A percentile compares a stretch with the other conserved stretches of the same genome.
Evolutionary conservation across 2,888 invertebrate genomes (phyloP).

Genomic region (Sipha maydis): DNA sequence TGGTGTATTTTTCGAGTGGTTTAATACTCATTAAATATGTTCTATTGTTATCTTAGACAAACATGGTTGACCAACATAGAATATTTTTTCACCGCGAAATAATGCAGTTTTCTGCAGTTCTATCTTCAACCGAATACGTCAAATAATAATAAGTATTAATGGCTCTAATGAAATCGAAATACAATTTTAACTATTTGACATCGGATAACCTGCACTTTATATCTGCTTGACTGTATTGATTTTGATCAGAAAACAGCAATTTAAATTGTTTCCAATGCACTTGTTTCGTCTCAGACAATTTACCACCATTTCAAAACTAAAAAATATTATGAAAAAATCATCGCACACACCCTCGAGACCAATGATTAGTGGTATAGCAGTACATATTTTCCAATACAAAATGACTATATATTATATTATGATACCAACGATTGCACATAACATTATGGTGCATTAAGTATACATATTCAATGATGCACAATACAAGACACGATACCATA

Average conservation of each 20-base stretch:
- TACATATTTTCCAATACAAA: too few species aligned
- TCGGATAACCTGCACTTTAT: not conserved
- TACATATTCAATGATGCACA: too few species aligned
- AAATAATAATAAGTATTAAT: not conserved
- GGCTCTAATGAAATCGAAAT: constrained; percentile 37
- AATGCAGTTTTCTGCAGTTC: constrained; percentile 40
- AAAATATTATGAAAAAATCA: too few species aligned
- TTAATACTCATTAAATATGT: not conserved
- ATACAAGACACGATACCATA: too few species aligned
- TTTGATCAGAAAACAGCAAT: constrained; percentile 7
- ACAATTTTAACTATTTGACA: constrained; percentile 5
- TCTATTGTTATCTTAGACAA: not conserved
- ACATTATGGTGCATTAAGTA: too few species aligned
- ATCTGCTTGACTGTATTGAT: constrained; percentile 13
- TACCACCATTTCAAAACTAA: not conserved
- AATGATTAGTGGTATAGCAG: too few species aligned
- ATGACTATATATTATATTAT: too few species aligned
- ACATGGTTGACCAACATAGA: not conserved
- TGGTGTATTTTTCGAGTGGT: not conserved
- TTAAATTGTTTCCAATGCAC: not conserved
- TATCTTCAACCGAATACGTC: not conserved
- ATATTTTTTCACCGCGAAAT: constrained; percentile 16
- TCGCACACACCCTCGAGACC: too few species aligned
- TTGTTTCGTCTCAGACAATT: not conserved
- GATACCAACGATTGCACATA: too few species aligned